Evolutionary conservation across 1,140 invertebrate genomes (phyloP).

Genomic region (Cheumatopsyche charites): DNA sequence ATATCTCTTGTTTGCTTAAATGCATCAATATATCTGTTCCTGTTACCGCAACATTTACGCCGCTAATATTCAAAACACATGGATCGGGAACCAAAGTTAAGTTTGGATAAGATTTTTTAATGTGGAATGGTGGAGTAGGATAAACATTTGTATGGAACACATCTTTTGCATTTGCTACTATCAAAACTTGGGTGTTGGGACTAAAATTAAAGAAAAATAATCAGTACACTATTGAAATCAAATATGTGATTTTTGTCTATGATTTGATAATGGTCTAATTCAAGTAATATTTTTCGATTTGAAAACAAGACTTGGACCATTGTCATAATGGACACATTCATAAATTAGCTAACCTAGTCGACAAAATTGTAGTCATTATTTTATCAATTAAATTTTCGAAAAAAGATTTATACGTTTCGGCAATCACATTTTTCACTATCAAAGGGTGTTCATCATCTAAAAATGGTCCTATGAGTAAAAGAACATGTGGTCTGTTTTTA

Average conservation of each 20-base stretch:
- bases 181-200: conserved; percentile 69
- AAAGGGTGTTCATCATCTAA: conserved; percentile 72
- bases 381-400: conserved; percentile 73
- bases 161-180: conserved; percentile 79
- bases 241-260: too few species aligned
- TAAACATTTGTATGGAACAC: conserved; percentile 77
- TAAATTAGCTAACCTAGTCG: conserved; percentile 41
- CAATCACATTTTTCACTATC: conserved; percentile 63
- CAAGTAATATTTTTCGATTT: conserved; percentile 7
- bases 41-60: conserved; percentile 77
- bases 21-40: conserved; percentile 84
- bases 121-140: conserved; percentile 76
- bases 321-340: too few species aligned
- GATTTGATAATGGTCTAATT: not conserved
- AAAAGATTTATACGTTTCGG: conserved; percentile 71
- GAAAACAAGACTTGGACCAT: too few species aligned
- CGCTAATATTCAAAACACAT: conserved; percentile 76
- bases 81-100: conserved; percentile 78
- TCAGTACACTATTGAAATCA: conserved; percentile 8
- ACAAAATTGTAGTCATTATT: conserved; percentile 60
- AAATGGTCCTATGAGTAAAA: conserved; percentile 85
- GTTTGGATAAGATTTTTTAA: conserved; percentile 63
- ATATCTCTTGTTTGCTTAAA: conserved; percentile 78
- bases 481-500: conserved; percentile 75
- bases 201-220: conserved; percentile 58